These are phyloP conservation scores for Agelastica alni DNA, from an alignment of 2,888 invertebrate genomes.

Conservation along the genomic window DNA sequence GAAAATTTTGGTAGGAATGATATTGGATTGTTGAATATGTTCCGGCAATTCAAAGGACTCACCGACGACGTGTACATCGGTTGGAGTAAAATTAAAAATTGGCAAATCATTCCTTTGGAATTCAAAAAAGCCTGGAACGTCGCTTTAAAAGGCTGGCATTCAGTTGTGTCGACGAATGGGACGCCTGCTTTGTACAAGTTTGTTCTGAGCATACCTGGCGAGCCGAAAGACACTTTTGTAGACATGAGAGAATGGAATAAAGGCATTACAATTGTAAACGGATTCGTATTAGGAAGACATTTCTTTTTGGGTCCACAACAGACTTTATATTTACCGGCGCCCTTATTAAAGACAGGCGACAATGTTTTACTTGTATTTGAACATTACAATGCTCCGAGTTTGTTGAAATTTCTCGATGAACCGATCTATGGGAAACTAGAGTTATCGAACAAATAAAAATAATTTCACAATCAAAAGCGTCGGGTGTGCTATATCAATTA, in stretches of 20 bases:
- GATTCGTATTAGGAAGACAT: slow-evolving; percentile 83
- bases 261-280: slow-evolving; percentile 83
- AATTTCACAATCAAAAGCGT: no score
- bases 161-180: slow-evolving; percentile 69
- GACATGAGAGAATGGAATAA: slow-evolving; percentile 82
- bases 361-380: slow-evolving; percentile 53
- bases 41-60: slow-evolving; percentile 53
- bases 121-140: slow-evolving; percentile 57
- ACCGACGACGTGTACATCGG: slow-evolving; percentile 57
- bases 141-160: slow-evolving; percentile 57
- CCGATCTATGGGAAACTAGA: slow-evolving; percentile 45
- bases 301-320: slow-evolving; percentile 78
- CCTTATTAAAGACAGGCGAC: slow-evolving; percentile 65
- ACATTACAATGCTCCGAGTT: slow-evolving; percentile 44
- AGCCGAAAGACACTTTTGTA: slow-evolving; percentile 74
- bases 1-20: slow-evolving; percentile 86
- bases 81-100: slow-evolving; percentile 50
- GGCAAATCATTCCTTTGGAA: slow-evolving; percentile 60
- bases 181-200: slow-evolving; percentile 64
- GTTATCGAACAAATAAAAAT: no score
- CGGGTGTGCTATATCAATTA: no score
- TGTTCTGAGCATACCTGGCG: slow-evolving; percentile 48
- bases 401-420: slow-evolving; percentile 41
- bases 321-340: slow-evolving; percentile 80
- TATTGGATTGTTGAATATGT: slow-evolving; percentile 51